Conservation (phyloP, 1,140 invertebrate genomes). For the Pseudomyrmex cubaensis region DNA sequence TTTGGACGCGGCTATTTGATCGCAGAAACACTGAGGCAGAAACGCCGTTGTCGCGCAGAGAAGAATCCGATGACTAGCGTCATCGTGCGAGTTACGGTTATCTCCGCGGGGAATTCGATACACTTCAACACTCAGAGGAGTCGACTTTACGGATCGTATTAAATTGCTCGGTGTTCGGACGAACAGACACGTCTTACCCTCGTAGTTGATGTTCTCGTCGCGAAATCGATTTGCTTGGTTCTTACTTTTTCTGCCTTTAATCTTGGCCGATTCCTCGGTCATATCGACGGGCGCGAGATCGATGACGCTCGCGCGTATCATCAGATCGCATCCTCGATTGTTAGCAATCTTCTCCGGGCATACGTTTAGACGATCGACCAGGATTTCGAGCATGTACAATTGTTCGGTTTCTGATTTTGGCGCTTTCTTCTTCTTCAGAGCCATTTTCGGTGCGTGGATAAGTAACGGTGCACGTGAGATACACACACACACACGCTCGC, state of each 20-base stretch:
- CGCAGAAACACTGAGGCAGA: slow-evolving; percentile 56
- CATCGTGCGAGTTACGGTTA: neutral
- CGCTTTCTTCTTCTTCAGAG: slow-evolving; percentile 26
- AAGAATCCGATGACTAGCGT: neutral
- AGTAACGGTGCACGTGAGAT: too few species aligned
- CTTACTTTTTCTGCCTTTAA: slow-evolving; percentile 11
- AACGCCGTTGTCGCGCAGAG: slow-evolving; percentile 58
- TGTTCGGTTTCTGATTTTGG: slow-evolving; percentile 61
- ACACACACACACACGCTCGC: too few species aligned
- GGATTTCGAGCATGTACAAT: slow-evolving; percentile 77
- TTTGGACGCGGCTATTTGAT: slow-evolving; percentile 39
- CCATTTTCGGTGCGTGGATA: slow-evolving; percentile 20
- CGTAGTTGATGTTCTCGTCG: slow-evolving; percentile 20
- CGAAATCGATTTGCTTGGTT: slow-evolving; percentile 13
- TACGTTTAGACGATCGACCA: slow-evolving; percentile 67
- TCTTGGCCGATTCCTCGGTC: neutral
- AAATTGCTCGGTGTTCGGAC: slow-evolving; percentile 62
- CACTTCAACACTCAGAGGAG: slow-evolving; percentile 68
- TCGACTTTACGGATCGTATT: slow-evolving; percentile 63
- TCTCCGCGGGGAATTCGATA: slow-evolving; percentile 29
- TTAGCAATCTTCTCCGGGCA: slow-evolving; percentile 30
- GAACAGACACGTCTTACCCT: slow-evolving; percentile 78
- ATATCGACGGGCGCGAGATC: slow-evolving; percentile 73
- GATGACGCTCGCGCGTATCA: slow-evolving; percentile 66
- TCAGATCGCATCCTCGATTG: slow-evolving; percentile 41